These are phyloP conservation scores for Tetrax tetrax DNA, from an alignment of 2,113 vertebrate species.

Conservation along the genomic window DNA sequence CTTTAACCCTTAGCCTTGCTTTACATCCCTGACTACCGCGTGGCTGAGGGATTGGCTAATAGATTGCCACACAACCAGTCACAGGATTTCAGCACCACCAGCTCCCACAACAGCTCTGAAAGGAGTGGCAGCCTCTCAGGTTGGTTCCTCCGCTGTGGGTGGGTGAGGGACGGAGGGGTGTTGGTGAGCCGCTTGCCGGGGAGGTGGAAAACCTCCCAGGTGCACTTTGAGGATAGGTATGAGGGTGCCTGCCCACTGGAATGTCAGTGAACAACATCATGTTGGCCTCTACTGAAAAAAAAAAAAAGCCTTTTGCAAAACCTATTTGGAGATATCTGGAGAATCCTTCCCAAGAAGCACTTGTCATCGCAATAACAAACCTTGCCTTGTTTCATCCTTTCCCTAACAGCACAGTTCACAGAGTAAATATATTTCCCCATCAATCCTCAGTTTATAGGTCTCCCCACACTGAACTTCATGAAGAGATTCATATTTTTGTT, in stretches of 20 bases:
- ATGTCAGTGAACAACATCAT: neutral
- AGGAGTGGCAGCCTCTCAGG: slow-evolving; percentile 99
- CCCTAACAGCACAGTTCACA: neutral
- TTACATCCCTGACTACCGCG: slow-evolving; percentile 99
- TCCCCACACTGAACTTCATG: neutral
- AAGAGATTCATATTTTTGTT: slow-evolving; percentile 15
- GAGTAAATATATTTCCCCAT: neutral
- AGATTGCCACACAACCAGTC: slow-evolving; percentile 99
- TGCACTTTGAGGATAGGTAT: neutral
- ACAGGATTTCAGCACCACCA: slow-evolving; percentile 99
- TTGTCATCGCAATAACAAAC: neutral
- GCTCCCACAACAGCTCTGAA: slow-evolving; percentile 99
- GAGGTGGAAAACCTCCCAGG: neutral
- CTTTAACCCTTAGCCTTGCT: slow-evolving; percentile 99
- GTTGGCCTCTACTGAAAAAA: neutral
- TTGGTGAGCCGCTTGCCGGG: slow-evolving; percentile 48
- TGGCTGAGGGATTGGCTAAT: slow-evolving; percentile 99
- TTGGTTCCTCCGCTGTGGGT: slow-evolving; percentile 83
- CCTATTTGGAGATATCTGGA: neutral
- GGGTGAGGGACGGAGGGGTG: slow-evolving; percentile 74
- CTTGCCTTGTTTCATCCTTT: neutral
- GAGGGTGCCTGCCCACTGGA: neutral
- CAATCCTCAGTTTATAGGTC: neutral
- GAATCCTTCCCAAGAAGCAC: neutral
- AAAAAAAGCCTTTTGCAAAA: neutral